Conservation (phyloP, 2,113 vertebrate genomes). For the Natator depressus region DNA sequence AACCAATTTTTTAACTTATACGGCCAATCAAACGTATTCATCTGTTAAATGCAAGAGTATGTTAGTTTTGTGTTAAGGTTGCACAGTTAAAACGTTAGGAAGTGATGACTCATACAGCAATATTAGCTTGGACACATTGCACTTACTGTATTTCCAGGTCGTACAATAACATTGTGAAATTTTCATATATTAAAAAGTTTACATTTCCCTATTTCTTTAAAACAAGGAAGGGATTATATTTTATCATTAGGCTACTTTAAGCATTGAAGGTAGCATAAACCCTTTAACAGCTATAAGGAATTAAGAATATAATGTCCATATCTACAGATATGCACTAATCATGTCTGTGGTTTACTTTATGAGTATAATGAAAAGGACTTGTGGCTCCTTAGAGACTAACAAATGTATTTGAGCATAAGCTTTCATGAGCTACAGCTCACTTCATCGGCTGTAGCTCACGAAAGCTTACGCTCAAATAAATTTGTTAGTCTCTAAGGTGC, state of each 20-base stretch:
- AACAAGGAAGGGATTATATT: not conserved
- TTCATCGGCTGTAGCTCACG: too few species aligned
- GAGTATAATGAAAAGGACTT: rapidly evolving
- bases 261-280: not conserved
- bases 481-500: too few species aligned
- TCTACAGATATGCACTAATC: not conserved
- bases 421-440: too few species aligned
- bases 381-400: too few species aligned
- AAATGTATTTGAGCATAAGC: too few species aligned
- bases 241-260: not conserved
- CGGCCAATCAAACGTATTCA: slow-evolving; percentile 51
- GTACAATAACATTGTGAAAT: not conserved
- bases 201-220: not conserved
- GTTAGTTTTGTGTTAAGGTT: rapidly evolving
- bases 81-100: not conserved
- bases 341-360: rapidly evolving
- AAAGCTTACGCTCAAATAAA: too few species aligned
- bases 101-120: rapidly evolving
- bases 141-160: rapidly evolving
- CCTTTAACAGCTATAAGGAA: not conserved
- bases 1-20: slow-evolving; percentile 51
- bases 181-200: not conserved
- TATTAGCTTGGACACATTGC: rapidly evolving
- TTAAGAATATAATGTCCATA: rapidly evolving
- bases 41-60: not conserved